phyloP scores from a whole-genome alignment of 1,140 invertebrate genomes.

The Ostrea edulis region DNA sequence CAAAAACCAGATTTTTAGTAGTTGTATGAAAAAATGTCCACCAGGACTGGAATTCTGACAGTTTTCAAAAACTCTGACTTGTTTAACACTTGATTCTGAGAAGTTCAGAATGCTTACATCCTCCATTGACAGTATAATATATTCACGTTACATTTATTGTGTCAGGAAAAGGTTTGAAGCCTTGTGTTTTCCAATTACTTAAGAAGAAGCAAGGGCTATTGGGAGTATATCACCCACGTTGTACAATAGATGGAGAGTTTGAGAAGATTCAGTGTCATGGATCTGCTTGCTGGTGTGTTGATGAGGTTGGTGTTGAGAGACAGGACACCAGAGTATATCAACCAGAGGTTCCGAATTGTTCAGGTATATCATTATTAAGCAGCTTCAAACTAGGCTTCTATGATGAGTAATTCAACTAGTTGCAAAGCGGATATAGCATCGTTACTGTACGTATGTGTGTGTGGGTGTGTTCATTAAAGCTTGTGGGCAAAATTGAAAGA shows the following conservation, averaged over 20 bases:
- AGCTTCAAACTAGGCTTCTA: neutral
- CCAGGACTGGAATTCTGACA: no score
- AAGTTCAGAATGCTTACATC: neutral
- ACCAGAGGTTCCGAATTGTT: constrained; percentile 60
- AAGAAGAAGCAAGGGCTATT: constrained; percentile 60
- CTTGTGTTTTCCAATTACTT: constrained; percentile 68
- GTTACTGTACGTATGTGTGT: no score
- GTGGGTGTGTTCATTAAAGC: no score
- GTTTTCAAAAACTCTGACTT: neutral
- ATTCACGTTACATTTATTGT: constrained; percentile 47
- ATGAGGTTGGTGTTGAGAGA: constrained; percentile 54
- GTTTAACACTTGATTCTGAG: no score
- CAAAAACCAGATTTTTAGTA: no score
- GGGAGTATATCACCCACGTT: constrained; percentile 65
- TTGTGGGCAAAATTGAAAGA: no score
- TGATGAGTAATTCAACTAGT: neutral
- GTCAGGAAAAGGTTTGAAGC: constrained; percentile 69
- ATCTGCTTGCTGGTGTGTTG: constrained; percentile 70
- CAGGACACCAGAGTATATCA: constrained; percentile 56
- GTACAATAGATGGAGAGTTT: constrained; percentile 67
- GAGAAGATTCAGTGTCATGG: constrained; percentile 69
- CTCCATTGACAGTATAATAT: neutral
- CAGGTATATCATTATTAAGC: constrained; percentile 45
- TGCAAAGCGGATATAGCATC: no score
- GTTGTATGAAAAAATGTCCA: no score